phyloP scores from a whole-genome alignment of 2,113 vertebrate genomes.

The Nerophis ophidion region DNA sequence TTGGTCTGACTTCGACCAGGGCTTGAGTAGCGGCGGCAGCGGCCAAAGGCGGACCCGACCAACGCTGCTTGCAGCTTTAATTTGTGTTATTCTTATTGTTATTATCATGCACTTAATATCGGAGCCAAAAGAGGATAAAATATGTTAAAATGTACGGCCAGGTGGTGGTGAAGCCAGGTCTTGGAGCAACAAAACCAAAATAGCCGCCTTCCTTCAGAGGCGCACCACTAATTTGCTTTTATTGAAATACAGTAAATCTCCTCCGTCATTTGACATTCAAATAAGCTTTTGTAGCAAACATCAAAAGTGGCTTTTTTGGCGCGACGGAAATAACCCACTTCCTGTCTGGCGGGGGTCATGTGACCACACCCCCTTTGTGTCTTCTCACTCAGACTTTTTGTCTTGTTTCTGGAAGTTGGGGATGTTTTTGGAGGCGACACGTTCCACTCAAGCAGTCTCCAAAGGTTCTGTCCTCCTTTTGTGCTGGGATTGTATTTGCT shows the following conservation, averaged over 20 bases:
- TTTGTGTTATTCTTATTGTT: too few species aligned
- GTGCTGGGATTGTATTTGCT: background rate
- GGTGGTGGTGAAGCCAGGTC: too few species aligned
- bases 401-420: background rate
- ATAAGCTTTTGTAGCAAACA: conserved; percentile 41
- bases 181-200: conserved; percentile 6
- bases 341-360: conserved; percentile 48
- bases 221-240: conserved; percentile 45
- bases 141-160: too few species aligned
- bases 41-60: too few species aligned
- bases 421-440: conserved; percentile 20
- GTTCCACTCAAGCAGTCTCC: conserved; percentile 61
- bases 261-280: conserved; percentile 58
- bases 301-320: conserved; percentile 41
- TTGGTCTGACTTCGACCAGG: too few species aligned
- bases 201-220: conserved; percentile 18
- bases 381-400: conserved; percentile 48
- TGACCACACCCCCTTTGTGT: conserved; percentile 53
- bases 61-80: too few species aligned
- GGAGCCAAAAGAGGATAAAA: too few species aligned
- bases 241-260: conserved; percentile 56
- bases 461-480: conserved; percentile 31
- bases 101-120: too few species aligned
- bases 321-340: conserved; percentile 58
- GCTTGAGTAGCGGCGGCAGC: too few species aligned